These are phyloP conservation scores for Nothobranchius kuhntae DNA, from an alignment of 2,113 vertebrate species.

Conservation along the genomic window DNA sequence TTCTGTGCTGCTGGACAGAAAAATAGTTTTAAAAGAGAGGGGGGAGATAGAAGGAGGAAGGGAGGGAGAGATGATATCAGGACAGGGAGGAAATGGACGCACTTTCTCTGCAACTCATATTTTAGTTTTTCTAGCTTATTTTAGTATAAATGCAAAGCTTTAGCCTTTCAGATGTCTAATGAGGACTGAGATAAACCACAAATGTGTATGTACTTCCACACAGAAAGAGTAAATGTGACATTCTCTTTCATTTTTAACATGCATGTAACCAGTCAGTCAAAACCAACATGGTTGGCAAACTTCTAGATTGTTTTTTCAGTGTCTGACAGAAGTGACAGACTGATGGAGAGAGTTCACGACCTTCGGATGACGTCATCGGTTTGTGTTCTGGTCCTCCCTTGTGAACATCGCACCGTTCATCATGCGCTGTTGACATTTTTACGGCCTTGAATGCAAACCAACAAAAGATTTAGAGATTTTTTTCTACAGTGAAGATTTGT, in stretches of 20 bases:
- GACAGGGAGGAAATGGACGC: slow-evolving; percentile 42
- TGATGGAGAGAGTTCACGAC: not conserved
- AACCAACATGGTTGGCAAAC: not conserved
- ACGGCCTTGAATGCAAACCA: not conserved
- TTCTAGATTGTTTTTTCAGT: too few species aligned
- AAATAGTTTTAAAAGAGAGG: slow-evolving; percentile 35
- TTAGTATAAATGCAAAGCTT: too few species aligned
- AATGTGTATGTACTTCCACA: not conserved
- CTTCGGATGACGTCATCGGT: not conserved
- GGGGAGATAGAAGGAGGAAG: not conserved
- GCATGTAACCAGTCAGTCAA: not conserved
- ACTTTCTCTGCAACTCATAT: too few species aligned
- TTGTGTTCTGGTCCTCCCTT: not conserved
- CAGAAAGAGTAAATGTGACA: not conserved
- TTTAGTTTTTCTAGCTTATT: too few species aligned
- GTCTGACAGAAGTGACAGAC: not conserved
- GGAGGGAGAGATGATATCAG: slow-evolving; percentile 33
- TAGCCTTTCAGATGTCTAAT: not conserved
- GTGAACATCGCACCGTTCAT: not conserved
- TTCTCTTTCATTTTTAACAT: not conserved
- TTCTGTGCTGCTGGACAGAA: slow-evolving; percentile 8
- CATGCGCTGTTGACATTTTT: not conserved
- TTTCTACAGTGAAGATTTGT: too few species aligned
- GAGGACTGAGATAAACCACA: too few species aligned
- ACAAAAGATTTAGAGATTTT: not conserved